Base-by-base conservation (phyloP, 2,113 vertebrate species). In the Coptodon bakossiorum region DNA sequence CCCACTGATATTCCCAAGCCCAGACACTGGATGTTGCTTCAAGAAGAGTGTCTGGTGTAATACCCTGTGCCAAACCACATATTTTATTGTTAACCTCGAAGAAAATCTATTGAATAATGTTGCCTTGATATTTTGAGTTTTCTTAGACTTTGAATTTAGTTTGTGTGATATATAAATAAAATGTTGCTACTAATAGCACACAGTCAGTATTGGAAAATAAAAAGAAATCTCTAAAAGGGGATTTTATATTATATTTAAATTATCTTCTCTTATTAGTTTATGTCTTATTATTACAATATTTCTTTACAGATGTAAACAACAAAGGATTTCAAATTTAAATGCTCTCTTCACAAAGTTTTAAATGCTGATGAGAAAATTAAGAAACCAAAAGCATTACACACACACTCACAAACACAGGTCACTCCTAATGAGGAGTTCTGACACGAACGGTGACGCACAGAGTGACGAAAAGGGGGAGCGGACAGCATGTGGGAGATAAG, bases 371-470 rank as follows among this genome's bases (percentile, higher is more conserved):
- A 24, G 40, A 76, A 17, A 19, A 27, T 48, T 34, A 19, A 19
- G 22, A 79, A 14, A 34, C 17, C 2, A 7, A 80, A 78, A 82
- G 3, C 22, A 38, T 17, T 31, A 83, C 66, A 57, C 57, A 80
- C 52, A 82, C 40, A 31, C 76, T 83, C 48, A 63, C 17, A 82
- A 48, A 54, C 22, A 50, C 73, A 53, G 83, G 84, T 89, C 88
- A 80, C 43, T 85, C 73, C 52, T 84, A 85, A 80, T 56, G 81
- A 90, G 80, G 66, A 88, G 78, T 85, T 78, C 48, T 85, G 88
- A 92, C 92, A 92, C 90, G 34, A 78, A 86, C 54, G 3, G 36
- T 91, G 94, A 95, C 92, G 88, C 94, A 94, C 89, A 87, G 27
- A 78, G 53, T 93, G 93, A 94, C 88, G 89, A 76, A 85, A 87